Base-by-base conservation (phyloP, 1,140 invertebrate species). In the Radopholus similis region DNA sequence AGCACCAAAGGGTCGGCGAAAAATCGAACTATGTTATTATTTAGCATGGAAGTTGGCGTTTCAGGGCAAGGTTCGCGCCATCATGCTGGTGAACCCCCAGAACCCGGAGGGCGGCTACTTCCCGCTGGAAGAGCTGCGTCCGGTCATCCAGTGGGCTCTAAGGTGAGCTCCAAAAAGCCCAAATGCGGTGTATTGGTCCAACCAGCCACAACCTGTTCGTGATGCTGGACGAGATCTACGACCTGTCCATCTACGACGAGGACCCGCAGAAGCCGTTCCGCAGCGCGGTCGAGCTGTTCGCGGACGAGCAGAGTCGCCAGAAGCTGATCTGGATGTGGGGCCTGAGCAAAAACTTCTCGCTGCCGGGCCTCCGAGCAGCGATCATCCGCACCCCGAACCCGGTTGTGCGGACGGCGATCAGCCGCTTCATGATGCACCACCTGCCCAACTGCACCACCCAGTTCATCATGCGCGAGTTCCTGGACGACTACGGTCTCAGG, bases 321-420 rank as follows among this genome's bases (percentile, higher is more conserved):
- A 66, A 64, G 53, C 49, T 74, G n/a, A 75, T 74, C 51, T 74
- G 72, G 72, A 35, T 74, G 42, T 74, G 73, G 66, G 69, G 73
- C 5, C n/a, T 74, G 4, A 70, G 65, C 67, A 74, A 74, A 32
- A 74, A 74, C 38, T 74, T 74, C 47, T 74, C 72, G 11, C 40
- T 74, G 30, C 71, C 72, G 23, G 73, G 72, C 18, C 66, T 74
- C 18, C 47, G 72, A 34, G 51, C 55, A 21, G 72, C 74, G 23
- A 65, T 76, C 23, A 23, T 74, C 28, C 60, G 74, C 30, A 58
- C 73, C 6, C 69, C 67, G 42, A 74, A 74, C 62, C 30, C 60
- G n/a, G 28, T 40, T 18, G 62, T 74, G 8, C 37, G 59, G 21
- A 59, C 64, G 13, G 58, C 72, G 11, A n/a, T 57, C 35, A 42